A percentile compares a stretch with the other conserved stretches of the same genome.
Conservation (phyloP, 1,140 invertebrate genomes). For the Steinernema khuongi region DNA sequence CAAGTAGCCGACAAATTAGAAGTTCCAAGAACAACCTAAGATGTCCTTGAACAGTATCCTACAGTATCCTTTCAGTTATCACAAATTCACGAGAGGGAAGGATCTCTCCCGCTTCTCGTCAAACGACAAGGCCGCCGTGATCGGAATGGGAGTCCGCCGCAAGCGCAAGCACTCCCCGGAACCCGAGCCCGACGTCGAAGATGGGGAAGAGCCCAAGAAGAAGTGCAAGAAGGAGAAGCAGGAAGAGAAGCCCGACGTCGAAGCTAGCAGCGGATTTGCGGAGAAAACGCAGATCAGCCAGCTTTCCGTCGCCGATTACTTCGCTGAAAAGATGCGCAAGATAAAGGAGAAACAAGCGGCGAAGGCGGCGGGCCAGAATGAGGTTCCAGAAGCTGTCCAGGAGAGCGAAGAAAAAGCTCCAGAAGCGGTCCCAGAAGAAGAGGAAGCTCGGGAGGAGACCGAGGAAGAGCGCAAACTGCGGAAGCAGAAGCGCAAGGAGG, state of each 20-base stretch:
- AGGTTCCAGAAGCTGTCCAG: background rate
- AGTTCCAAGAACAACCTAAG: background rate
- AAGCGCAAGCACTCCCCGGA: conserved; percentile 1
- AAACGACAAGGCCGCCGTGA: conserved; percentile 30
- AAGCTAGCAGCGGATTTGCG: conserved; percentile 12
- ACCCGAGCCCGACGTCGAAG: conserved; percentile 26
- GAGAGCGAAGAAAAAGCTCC: background rate
- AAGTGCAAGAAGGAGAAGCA: background rate
- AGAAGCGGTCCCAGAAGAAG: background rate
- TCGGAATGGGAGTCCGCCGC: conserved; percentile 23
- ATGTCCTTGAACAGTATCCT: background rate
- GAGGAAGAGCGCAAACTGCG: conserved; percentile 6
- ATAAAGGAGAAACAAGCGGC: conserved; percentile 28
- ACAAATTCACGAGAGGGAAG: conserved; percentile 38
- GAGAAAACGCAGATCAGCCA: conserved; percentile 23
- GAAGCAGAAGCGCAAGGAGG: conserved; percentile 24
- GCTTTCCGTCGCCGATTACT: conserved; percentile 39
- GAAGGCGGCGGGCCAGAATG: conserved; percentile 17
- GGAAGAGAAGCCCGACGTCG: conserved; percentile 21
- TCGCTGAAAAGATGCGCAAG: conserved; percentile 37
- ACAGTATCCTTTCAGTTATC: conserved; percentile 37
- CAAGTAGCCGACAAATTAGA: background rate
- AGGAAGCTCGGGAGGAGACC: conserved; percentile 17
- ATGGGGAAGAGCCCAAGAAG: conserved; percentile 14
- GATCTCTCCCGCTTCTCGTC: conserved; percentile 31